Percentiles rank a stretch among this genome's conserved stretches.
phyloP scores from a whole-genome alignment of 2,113 vertebrate species.

The Xenus cinereus region DNA sequence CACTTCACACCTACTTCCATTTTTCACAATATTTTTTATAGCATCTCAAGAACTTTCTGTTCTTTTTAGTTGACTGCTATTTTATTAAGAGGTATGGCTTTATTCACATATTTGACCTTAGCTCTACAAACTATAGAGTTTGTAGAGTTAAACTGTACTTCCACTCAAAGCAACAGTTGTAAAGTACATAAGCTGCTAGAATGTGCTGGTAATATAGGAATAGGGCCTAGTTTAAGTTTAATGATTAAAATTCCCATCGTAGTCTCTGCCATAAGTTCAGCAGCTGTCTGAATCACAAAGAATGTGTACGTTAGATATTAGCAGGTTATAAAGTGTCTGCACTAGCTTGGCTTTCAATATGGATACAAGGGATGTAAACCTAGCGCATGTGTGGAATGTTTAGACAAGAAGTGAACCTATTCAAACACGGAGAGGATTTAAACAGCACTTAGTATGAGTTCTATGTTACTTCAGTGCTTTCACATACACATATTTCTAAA shows the following conservation, averaged over 20 bases:
- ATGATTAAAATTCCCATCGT: not conserved
- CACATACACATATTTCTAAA: not conserved
- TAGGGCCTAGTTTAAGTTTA: not conserved
- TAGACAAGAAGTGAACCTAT: not conserved
- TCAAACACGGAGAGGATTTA: not conserved
- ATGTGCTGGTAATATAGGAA: not conserved
- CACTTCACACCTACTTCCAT: not conserved
- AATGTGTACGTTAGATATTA: not conserved
- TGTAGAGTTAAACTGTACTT: too few relatives aligned
- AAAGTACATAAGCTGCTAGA: not conserved
- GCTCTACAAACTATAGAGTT: not conserved
- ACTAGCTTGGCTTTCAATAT: not conserved
- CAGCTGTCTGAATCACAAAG: not conserved
- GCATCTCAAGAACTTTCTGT: not conserved
- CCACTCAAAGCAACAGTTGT: not conserved
- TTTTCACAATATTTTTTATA: not conserved
- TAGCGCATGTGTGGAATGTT: not conserved
- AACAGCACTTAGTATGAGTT: not conserved
- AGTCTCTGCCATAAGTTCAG: not conserved
- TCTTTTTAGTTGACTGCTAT: not conserved
- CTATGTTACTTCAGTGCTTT: not conserved
- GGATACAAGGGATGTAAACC: not conserved
- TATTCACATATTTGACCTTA: not conserved
- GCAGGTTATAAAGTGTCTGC: not conserved
- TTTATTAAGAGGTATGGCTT: not conserved